A percentile compares a stretch with the other conserved stretches of the same genome.
Conservation (phyloP, 2,797 vertebrate genomes). For the Loriculus beryllinus region DNA sequence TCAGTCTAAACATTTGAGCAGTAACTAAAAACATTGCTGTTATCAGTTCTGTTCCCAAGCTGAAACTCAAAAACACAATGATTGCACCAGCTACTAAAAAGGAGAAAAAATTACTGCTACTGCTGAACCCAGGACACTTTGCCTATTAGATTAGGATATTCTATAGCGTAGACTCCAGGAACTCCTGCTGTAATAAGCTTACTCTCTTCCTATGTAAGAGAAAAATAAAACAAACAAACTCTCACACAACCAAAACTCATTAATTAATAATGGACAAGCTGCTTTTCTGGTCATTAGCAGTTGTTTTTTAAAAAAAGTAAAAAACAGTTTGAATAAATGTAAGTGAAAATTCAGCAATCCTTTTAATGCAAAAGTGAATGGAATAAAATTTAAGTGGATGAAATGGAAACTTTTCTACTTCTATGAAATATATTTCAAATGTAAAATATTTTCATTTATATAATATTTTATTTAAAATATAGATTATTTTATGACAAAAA, state of each 20-base stretch:
- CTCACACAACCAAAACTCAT: neutral
- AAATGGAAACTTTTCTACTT: neutral
- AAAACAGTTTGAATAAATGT: neutral
- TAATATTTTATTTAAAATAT: neutral
- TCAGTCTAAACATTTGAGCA: no score
- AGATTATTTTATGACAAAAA: neutral
- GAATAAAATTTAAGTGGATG: neutral
- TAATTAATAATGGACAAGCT: neutral
- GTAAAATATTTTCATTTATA: neutral
- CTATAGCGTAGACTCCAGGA: neutral
- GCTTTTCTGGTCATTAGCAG: neutral
- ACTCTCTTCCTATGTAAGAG: neutral
- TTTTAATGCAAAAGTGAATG: neutral
- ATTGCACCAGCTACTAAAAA: no score
- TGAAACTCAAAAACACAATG: no score
- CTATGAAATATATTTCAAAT: neutral
- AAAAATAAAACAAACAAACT: accelerated
- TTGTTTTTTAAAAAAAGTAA: neutral
- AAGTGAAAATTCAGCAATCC: neutral
- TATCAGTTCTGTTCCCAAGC: no score
- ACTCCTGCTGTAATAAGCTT: neutral
- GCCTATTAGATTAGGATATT: neutral
- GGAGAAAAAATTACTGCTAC: no score
- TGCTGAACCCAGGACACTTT: no score
- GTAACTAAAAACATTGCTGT: no score